Base-by-base conservation (phyloP, 2,797 vertebrate species). In the Streptopelia turtur region DNA sequence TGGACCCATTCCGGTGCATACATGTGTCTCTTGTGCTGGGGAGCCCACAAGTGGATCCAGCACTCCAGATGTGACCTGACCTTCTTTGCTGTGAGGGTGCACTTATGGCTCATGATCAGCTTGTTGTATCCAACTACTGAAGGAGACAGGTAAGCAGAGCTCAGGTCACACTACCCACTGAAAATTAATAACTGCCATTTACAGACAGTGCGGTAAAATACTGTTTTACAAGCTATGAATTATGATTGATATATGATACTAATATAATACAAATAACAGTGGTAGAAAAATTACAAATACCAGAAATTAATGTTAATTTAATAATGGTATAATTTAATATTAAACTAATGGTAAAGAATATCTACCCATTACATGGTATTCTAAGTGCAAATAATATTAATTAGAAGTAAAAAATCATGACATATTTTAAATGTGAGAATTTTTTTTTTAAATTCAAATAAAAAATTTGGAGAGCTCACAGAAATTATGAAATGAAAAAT, bases 361-460 rank as follows among this genome's bases (percentile, higher is more conserved):
- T 47, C 13, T 50, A 9, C 5, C 16, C 6, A 52, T 49, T 69
- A 39, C 11, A 65, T 13, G 10, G 1, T 45, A 43, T 61, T 84
- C 11, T 11, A 50, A 72, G 15, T 18, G 6, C 7, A 39, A 1
- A 2, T 28, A 2, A 0, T 4, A 60, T 47, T 49, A 47, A 57
- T 50, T n/a, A 53, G 64, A 86, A 55, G 3, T 28, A 76, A 89
- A 64, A 70, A 20, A 16, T 86, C 0, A 57, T 39, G 0, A 39
- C 31, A 22, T 37, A 55, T 28, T 61, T 37, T 3, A 53, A 35
- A 69, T 59, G 1, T 78, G 22, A n/a, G 5, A 65, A 28, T 61
- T 1, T 41, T 55, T 33, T 1, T 59, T n/a, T n/a, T n/a, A 0
- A 2, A 50, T 11, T 1, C 1, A 16, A 33, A 59, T 4, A 7